Percentiles rank a stretch among this genome's conserved stretches.
Conservation (phyloP, 2,888 invertebrate species). For the Mamestra brassicae region DNA sequence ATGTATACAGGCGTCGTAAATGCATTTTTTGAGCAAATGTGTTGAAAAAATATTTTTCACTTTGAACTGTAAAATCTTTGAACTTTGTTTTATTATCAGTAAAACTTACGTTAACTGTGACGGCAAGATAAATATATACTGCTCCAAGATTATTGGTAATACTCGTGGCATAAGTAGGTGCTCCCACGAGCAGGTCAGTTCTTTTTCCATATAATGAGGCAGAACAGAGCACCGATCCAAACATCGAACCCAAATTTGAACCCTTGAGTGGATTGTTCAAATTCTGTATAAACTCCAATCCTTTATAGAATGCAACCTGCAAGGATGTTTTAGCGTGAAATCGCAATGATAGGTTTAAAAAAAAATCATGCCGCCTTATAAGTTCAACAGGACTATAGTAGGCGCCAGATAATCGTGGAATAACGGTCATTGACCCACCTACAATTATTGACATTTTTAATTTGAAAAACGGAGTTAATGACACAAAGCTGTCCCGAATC, state of each 20-base stretch:
- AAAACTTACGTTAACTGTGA: conserved; percentile 34
- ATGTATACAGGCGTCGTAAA: no score
- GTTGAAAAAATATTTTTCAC: not conserved
- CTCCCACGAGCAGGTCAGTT: conserved; percentile 91
- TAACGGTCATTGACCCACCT: no score
- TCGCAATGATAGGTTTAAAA: no score
- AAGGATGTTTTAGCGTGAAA: not conserved
- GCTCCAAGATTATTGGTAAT: conserved; percentile 87
- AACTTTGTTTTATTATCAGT: not conserved
- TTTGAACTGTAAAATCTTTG: not conserved
- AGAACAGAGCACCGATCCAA: conserved; percentile 89
- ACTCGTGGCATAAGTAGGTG: conserved; percentile 83
- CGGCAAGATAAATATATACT: conserved; percentile 86
- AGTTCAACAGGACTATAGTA: no score
- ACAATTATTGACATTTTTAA: no score
- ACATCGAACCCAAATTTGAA: conserved; percentile 88
- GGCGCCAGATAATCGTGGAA: no score
- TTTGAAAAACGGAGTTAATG: no score
- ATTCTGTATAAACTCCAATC: not conserved
- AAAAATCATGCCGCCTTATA: no score
- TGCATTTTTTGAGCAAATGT: no score
- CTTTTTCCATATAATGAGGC: conserved; percentile 78
- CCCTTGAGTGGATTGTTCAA: not conserved
- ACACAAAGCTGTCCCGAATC: no score
- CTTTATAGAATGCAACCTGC: conserved; percentile 9